Conservation (phyloP, 2,113 vertebrate species). For the Ovis canadensis region DNA sequence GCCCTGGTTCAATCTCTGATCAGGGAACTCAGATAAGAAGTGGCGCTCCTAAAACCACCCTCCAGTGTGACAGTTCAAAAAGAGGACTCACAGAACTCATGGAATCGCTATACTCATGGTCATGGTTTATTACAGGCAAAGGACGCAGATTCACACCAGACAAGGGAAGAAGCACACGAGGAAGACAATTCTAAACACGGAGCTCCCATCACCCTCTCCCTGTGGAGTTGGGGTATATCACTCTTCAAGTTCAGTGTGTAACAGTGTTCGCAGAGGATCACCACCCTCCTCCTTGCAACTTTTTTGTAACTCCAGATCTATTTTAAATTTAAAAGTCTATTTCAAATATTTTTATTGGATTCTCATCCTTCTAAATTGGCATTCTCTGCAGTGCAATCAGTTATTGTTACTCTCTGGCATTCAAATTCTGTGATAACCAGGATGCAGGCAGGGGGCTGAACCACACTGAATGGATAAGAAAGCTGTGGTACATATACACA, state of each 20-base stretch:
- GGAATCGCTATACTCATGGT: fast-evolving
- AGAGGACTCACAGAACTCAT: not conserved
- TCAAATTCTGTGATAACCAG: not conserved
- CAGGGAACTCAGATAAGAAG: not conserved
- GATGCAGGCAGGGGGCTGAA: fast-evolving
- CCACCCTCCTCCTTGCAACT: not conserved
- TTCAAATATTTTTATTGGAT: not conserved
- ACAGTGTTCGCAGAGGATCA: fast-evolving
- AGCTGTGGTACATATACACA: not conserved
- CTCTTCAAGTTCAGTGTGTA: not conserved
- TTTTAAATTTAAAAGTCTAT: not conserved
- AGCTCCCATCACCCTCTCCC: not conserved
- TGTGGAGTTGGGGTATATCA: too few species aligned
- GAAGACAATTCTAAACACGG: not conserved
- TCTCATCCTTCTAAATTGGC: not conserved
- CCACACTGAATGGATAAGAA: not conserved
- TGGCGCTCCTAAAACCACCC: not conserved
- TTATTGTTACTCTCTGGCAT: not conserved
- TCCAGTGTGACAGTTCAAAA: not conserved
- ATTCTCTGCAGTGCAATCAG: not conserved
- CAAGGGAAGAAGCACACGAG: not conserved
- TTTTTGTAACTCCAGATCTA: not conserved
- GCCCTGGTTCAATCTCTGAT: not conserved
- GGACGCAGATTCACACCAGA: not conserved
- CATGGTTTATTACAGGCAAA: not conserved